Base-by-base conservation (phyloP, 2,113 vertebrate genomes). In the Grammomys surdaster region DNA sequence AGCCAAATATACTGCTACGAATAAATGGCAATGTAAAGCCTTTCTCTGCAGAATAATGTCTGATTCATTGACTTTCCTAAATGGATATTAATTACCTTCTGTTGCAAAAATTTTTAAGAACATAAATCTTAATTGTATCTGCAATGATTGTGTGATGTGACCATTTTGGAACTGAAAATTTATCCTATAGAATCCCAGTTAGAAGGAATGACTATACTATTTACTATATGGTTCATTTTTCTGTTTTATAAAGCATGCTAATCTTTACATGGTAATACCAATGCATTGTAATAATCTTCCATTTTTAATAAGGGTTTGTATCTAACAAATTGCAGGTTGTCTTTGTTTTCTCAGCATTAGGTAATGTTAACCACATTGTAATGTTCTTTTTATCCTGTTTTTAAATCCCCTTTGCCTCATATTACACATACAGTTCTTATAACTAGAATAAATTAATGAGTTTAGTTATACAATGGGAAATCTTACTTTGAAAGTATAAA, bases 71-170 rank as follows among this genome's bases (percentile, higher is more conserved):
- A 89, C 94, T 84, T 97, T 72, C 22, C 20, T 54, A 80, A 86
- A 67, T 56, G 91, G 91, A 85, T 96, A 98, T 97, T 98, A 97
- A 98, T 98, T 96, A 84, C 89, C 93, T 97, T 97, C 95, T 98
- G 85, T 87, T 96, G 65, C n/a, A 96, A 82, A 78, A 90, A 36
- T 5, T 95, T 80, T 97, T 90, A 88, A 95, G 90, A 95, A 60
- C 51, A 69, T 78, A 95, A 97, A 96, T 98, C 92, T 95, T 97
- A 96, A 94, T 97, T 96, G 70, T 94, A 69, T 95, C 17, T 94
- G 36, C 31, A 96, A 78, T 77, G 60, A 88, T 96, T 95, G 69
- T 95, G 89, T 95, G 77, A 93, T 94, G 88, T 93, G 77, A 85
- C 65, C 85, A 97, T 92, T 97, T 92, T 86, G 65, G 60, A 88